Evolutionary conservation across 2,888 invertebrate species (phyloP), one percentile per base, ranked within the genome.

Genomic region (Muscina levida): DNA sequence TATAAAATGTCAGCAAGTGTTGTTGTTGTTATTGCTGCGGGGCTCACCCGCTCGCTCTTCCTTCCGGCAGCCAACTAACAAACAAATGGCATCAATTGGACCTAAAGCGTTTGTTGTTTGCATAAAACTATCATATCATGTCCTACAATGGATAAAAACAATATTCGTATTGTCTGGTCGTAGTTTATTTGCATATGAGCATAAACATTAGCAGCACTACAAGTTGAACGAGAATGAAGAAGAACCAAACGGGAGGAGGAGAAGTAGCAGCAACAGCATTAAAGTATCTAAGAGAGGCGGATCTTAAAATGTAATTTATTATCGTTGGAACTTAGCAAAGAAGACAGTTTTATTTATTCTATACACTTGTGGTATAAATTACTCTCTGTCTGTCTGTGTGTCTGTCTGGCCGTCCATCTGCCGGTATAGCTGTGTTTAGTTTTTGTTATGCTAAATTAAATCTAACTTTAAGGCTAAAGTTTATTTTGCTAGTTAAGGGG

Each of bases 281-380:
- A 31, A 8, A 31, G 8, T 31, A 31, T 31, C 31, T 31, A 31
- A 8, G 31, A 51, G 56, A 74, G 71, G 71, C 67, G 73, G 66
- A 53, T 74, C 77, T 77, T 77, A 77, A 72, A 77, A 67, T 77
- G 71, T 71, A 81, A 81, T 81, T 72, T 77, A 81, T 81, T 74
- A 77, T 81, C 71, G 67, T 71, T 26, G 39, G 22, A 77, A 77
- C 59, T 62, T 39, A 17, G 77, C 4, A 62, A 24, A 62, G 65
- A 71, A 68, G 72, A 79, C 72, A 72, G 62, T 72, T 72, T 44
- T 59, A 31, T 19, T 57, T 44, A 44, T 68, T 68, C 37, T 59
- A 51, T 46, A 15, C 44, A 6, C 46, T 15, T 48, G 53, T 48
- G 67, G 51, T 73, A 74, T 62, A 62, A 62, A 62, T 71, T 59